Percentiles rank a stretch among this genome's conserved stretches.
These are phyloP conservation scores for Odobenus rosmarus DNA, from an alignment of 2,113 vertebrate genomes.

Conservation along the genomic window DNA sequence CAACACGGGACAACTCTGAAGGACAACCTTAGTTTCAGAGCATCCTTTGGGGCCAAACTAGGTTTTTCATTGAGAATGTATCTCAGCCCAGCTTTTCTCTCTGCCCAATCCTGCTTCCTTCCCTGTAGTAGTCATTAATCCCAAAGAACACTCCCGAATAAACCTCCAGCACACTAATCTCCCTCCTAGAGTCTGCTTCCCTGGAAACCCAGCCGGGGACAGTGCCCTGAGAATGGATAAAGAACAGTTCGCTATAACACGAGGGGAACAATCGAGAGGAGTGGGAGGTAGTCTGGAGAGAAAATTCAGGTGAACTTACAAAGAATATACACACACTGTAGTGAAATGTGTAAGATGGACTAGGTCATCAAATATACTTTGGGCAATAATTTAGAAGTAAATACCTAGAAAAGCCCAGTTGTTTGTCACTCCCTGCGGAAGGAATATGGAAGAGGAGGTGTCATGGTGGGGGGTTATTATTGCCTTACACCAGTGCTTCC, in stretches of 20 bases:
- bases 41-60: not conserved
- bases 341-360: not conserved
- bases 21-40: not conserved
- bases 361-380: not conserved
- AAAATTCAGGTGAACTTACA: not conserved
- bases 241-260: not conserved
- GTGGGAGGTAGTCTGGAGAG: not conserved
- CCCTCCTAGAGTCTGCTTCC: not conserved
- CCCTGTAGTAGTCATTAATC: not conserved
- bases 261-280: not conserved
- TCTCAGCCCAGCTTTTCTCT: not conserved
- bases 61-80: not conserved
- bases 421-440: not conserved
- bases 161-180: not conserved
- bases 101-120: not conserved
- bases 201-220: not conserved
- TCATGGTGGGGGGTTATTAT: not conserved
- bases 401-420: not conserved
- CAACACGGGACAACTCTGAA: not conserved
- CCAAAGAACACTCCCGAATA: not conserved
- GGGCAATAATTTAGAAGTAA: not conserved
- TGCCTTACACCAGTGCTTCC: not conserved
- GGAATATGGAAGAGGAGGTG: not conserved
- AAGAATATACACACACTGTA: not conserved
- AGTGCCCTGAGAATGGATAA: not conserved